Percentiles rank a stretch among this genome's conserved stretches.
phyloP scores from a whole-genome alignment of 2,113 vertebrate species.

The Grammomys dolichurus region DNA sequence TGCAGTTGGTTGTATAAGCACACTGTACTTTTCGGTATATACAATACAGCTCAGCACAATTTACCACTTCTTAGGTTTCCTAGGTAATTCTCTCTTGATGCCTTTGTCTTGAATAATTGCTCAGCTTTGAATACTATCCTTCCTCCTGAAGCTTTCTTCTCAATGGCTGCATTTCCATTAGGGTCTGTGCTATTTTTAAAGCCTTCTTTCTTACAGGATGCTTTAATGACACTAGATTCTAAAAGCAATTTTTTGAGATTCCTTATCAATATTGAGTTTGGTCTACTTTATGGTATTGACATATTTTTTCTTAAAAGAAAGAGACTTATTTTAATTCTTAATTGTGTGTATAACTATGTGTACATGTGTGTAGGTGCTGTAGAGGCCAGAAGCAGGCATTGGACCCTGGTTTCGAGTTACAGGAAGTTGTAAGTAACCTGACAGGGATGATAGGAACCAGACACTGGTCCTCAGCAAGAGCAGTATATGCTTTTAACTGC shows the following conservation, averaged over 20 bases:
- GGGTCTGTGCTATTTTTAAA: neutral
- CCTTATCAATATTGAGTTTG: neutral
- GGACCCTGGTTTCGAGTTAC: neutral
- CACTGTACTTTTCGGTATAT: neutral
- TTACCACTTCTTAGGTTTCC: neutral
- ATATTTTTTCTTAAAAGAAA: neutral
- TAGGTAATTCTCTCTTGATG: neutral
- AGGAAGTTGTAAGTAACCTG: neutral
- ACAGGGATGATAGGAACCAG: neutral
- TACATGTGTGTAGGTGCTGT: neutral
- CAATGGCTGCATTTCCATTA: neutral
- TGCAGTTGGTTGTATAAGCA: neutral
- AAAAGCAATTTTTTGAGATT: neutral
- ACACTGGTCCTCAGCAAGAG: neutral
- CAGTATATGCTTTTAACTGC: neutral
- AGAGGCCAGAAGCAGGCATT: neutral
- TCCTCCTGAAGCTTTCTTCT: constrained; percentile 6
- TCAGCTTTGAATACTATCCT: neutral
- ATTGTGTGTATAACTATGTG: neutral
- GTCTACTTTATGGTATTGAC: neutral
- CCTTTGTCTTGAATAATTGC: neutral
- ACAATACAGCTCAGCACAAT: neutral
- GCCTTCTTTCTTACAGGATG: neutral
- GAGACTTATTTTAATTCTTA: neutral
- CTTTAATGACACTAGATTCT: neutral